Evolutionary conservation across 1,140 invertebrate genomes (phyloP).

Genomic region (Macrosteles quadrilineatus): DNA sequence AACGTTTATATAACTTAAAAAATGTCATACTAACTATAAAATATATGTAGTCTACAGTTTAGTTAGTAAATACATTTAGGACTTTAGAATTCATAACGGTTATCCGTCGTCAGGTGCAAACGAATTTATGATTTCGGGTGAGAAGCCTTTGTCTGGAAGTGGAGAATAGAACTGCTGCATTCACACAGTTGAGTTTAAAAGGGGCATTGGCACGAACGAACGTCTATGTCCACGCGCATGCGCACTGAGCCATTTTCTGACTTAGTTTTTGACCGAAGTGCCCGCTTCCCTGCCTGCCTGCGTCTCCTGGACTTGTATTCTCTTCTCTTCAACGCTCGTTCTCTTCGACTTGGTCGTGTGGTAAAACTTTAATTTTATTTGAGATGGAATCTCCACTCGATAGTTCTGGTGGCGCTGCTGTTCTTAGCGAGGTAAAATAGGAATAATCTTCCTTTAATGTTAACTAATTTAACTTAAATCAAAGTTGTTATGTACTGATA

Average conservation of each 20-base stretch:
- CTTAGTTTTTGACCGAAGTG: conserved; percentile 34
- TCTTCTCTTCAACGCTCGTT: background rate
- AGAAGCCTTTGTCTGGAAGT: too few species aligned
- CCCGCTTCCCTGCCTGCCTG: conserved; percentile 9
- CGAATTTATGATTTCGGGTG: too few species aligned
- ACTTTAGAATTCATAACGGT: too few species aligned
- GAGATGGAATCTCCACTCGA: background rate
- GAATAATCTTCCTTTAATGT: background rate
- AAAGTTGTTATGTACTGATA: too few species aligned
- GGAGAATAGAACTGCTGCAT: too few species aligned
- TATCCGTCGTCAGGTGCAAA: too few species aligned
- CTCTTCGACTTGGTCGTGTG: background rate
- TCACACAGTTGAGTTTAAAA: background rate
- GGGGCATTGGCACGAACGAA: conserved; percentile 19
- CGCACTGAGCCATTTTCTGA: conserved; percentile 31
- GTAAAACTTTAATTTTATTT: background rate
- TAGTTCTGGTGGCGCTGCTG: background rate
- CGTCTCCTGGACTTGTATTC: background rate
- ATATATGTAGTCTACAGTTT: too few species aligned
- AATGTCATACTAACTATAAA: too few species aligned
- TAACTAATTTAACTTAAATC: too few species aligned
- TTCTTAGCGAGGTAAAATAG: background rate
- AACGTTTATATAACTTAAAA: too few species aligned
- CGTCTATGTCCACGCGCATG: conserved; percentile 27
- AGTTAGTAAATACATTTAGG: too few species aligned